Conservation (phyloP, 2,888 invertebrate genomes). For the Nephrocerus scutellatus region DNA sequence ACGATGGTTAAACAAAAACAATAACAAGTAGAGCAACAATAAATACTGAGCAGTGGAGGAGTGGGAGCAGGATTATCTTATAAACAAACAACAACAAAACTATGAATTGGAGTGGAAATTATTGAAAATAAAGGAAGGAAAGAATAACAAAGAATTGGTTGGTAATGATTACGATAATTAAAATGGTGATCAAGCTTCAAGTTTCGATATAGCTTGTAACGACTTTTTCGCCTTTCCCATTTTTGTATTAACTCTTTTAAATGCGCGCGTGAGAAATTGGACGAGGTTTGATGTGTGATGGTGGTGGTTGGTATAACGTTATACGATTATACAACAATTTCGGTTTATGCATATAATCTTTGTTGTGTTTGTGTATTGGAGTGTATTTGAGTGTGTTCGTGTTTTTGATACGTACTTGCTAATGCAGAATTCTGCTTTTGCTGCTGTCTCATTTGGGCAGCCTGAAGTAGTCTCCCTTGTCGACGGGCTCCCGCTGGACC, state of each 20-base stretch:
- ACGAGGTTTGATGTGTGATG: too few relatives aligned
- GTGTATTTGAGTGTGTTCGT: slow-evolving; percentile 6
- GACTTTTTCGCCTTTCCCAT: slow-evolving; percentile 3
- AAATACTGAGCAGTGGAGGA: slow-evolving; percentile 2
- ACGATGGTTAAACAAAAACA: not conserved
- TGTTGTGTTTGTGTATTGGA: slow-evolving; percentile 9
- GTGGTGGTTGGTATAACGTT: too few relatives aligned
- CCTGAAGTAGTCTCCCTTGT: slow-evolving; percentile 68
- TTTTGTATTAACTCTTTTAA: slow-evolving; percentile 23
- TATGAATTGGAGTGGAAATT: slow-evolving; percentile 8
- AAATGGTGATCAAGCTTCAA: too few relatives aligned
- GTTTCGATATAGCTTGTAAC: slow-evolving; percentile 1
- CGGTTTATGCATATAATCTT: slow-evolving; percentile 11
- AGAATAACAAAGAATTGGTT: too few relatives aligned
- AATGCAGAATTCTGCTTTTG: slow-evolving; percentile 46
- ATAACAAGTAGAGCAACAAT: slow-evolving; percentile 9
- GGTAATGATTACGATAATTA: too few relatives aligned
- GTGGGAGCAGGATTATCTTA: not conserved
- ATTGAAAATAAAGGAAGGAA: slow-evolving; percentile 4
- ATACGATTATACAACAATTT: too few relatives aligned
- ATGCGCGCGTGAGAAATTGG: too few relatives aligned
- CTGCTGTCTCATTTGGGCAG: slow-evolving; percentile 50
- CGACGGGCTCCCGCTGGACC: slow-evolving; percentile 82
- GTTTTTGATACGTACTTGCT: slow-evolving; percentile 44
- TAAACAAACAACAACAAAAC: slow-evolving; percentile 13